These are phyloP conservation scores for Capreolus pygargus DNA, from an alignment of 2,113 vertebrate species.

Conservation along the genomic window DNA sequence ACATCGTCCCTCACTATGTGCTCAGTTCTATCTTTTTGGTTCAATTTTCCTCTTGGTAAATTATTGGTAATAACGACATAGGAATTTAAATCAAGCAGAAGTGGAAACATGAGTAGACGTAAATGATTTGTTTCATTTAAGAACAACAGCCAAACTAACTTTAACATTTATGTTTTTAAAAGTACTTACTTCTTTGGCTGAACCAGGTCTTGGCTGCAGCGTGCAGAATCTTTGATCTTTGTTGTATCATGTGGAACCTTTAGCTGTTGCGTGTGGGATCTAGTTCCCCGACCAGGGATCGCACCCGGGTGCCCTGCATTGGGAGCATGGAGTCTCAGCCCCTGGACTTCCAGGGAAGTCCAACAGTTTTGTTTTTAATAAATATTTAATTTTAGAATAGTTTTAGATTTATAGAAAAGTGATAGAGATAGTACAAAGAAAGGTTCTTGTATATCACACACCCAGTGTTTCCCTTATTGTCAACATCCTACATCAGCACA, in stretches of 20 bases:
- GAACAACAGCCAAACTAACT: background rate
- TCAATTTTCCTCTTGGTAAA: background rate
- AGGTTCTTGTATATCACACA: background rate
- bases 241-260: background rate
- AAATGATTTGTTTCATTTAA: background rate
- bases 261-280: background rate
- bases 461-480: background rate
- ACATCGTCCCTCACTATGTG: background rate
- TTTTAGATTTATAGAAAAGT: background rate
- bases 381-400: conserved; percentile 4
- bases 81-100: background rate
- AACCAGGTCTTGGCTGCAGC: background rate
- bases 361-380: background rate
- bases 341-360: background rate
- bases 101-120: background rate
- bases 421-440: background rate
- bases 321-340: background rate
- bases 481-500: background rate
- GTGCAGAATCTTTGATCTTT: accelerated
- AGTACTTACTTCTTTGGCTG: background rate
- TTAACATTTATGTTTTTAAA: background rate
- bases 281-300: background rate
- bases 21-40: background rate
- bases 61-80: background rate
- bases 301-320: background rate